These are phyloP conservation scores for Latrodectus hesperus DNA, from an alignment of 2,888 invertebrate species.

Conservation along the genomic window DNA sequence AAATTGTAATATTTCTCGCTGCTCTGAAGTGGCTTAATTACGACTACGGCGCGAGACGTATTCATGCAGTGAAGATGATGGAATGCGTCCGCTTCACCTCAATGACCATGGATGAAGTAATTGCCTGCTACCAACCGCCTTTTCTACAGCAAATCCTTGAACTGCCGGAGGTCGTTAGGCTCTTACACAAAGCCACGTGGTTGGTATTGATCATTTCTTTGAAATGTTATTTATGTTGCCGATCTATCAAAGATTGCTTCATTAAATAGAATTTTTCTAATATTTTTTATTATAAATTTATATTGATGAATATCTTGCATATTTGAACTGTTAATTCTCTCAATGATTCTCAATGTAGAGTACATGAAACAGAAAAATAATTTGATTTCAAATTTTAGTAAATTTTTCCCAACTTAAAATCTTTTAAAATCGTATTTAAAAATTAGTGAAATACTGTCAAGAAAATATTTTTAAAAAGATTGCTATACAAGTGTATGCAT, in stretches of 20 bases:
- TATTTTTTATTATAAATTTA: background rate
- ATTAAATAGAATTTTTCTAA: no score
- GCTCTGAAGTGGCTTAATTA: slow-evolving; percentile 63
- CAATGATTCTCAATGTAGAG: no score
- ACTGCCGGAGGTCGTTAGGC: slow-evolving; percentile 28
- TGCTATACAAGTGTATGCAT: no score
- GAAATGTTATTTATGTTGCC: no score
- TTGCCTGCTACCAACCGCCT: slow-evolving; percentile 63
- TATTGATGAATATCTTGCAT: background rate
- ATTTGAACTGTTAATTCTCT: no score
- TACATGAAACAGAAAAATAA: no score
- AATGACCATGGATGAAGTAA: slow-evolving; percentile 61
- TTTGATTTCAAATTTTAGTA: no score
- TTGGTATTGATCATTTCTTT: background rate
- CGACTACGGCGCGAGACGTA: background rate
- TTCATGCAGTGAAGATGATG: slow-evolving; percentile 39
- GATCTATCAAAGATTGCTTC: no score
- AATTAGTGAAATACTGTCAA: no score
- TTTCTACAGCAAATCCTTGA: slow-evolving; percentile 37
- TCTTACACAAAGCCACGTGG: slow-evolving; percentile 49
- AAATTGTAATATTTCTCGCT: slow-evolving; percentile 52
- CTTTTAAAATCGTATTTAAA: no score
- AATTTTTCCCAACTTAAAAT: no score
- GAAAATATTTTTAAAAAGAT: no score
- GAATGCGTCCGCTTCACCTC: slow-evolving; percentile 58